Percentiles rank a stretch among this genome's conserved stretches.
Evolutionary conservation across 2,113 vertebrate species (phyloP).

Genomic region (Salvator merianae): DNA sequence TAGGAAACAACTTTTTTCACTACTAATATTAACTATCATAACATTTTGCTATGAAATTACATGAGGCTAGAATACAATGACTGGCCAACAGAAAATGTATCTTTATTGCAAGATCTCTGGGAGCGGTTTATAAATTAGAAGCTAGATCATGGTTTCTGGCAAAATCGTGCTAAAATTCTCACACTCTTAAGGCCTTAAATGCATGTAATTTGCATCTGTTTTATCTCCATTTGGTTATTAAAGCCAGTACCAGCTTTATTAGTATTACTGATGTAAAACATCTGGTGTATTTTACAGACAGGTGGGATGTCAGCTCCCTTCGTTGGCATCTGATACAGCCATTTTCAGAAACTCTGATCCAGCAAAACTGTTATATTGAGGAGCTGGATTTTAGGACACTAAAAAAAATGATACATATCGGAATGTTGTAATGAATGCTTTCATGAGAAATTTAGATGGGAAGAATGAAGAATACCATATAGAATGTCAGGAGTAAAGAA

Average conservation of each 20-base stretch:
- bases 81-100: background rate
- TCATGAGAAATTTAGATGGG: background rate
- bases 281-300: background rate
- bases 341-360: background rate
- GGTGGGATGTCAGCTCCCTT: background rate
- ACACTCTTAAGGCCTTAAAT: background rate
- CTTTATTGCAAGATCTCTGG: background rate
- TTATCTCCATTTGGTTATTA: background rate
- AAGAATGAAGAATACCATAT: background rate
- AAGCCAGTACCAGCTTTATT: background rate
- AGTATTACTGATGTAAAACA: background rate
- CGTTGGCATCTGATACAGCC: background rate
- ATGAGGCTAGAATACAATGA: background rate
- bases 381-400: background rate
- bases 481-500: background rate
- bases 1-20: background rate
- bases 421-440: background rate
- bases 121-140: background rate
- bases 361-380: background rate
- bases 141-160: background rate
- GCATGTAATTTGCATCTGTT: too few relatives aligned
- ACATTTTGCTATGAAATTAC: background rate
- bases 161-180: background rate
- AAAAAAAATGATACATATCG: background rate
- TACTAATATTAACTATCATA: background rate